Percentiles rank a stretch among this genome's conserved stretches.
These are phyloP conservation scores for Lepidocyrtinus sp. DNA, from an alignment of 2,888 invertebrate species.

Conservation along the genomic window DNA sequence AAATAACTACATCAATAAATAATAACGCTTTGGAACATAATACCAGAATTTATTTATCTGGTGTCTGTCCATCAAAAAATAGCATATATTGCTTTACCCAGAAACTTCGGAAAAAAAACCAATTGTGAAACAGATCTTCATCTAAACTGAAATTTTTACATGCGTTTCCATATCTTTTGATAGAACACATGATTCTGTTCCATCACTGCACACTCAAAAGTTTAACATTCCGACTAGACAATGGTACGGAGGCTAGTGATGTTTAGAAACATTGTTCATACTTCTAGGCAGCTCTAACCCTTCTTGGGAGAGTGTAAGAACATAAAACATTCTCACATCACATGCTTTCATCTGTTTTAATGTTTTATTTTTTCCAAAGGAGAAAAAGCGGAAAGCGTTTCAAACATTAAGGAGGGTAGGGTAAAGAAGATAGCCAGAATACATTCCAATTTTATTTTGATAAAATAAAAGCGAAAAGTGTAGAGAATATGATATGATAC, in stretches of 20 bases:
- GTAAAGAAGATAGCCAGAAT: too few species aligned
- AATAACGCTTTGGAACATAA: neutral
- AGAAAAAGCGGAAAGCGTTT: neutral
- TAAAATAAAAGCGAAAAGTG: neutral
- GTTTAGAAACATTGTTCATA: too few species aligned
- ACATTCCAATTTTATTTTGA: too few species aligned
- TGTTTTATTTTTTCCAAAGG: neutral
- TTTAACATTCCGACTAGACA: too few species aligned
- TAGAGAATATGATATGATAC: constrained; percentile 38
- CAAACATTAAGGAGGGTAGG: too few species aligned
- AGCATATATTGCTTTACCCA: neutral
- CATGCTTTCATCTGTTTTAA: neutral
- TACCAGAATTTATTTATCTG: constrained; percentile 6
- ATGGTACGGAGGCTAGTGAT: too few species aligned
- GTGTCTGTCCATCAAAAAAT: neutral
- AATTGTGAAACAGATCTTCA: neutral
- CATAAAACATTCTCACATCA: neutral
- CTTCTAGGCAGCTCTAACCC: neutral
- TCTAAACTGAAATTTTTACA: neutral
- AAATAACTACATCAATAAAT: constrained; percentile 5
- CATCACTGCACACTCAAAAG: too few species aligned
- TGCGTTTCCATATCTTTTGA: too few species aligned
- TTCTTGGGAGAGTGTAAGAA: neutral
- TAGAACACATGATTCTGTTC: too few species aligned
- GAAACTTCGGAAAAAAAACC: neutral